Base-by-base conservation (phyloP, 2,797 vertebrate genomes). In the Spinus olivaceus region DNA sequence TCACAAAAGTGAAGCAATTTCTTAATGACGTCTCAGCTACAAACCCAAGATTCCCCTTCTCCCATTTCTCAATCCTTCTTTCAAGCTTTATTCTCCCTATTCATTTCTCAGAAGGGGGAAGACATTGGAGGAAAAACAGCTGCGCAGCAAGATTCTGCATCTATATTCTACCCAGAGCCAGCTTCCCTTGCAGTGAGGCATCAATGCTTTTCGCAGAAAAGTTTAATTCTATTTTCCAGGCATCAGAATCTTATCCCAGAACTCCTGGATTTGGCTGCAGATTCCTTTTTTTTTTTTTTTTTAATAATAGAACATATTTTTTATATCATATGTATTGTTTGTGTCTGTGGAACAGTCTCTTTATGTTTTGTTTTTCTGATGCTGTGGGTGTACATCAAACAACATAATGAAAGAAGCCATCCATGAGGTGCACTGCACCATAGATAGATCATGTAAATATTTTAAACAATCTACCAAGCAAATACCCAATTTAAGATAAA, bases 401-500 rank as follows among this genome's bases (percentile, higher is more conserved):
- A 94, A 49, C 44, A 12, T 81, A 91, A 94, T 53, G 80, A 90
- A 88, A 84, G 90, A 86, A 91, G 65, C 42, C 83, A 91, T 93
- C 67, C 82, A 91, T 41, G 72, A 90, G 79, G 88, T 92, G 50
- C 76, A 60, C 35, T 35, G 83, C 80, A 73, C 63, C 80, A 86
- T 8, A 86, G 73, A 95, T 32, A 88, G 53, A 83, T 80, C 86
- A 82, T 80, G 82, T 79, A 96, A 94, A 80, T 94, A 93, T 83
- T 96, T 94, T 80, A 93, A 76, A 96, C 35, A 10, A 95, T 33
- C 80, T 64, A 90, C 56, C 53, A 90, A 50, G 84, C 25, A 95
- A 92, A 22, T 59, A 92, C 78, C 74, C 66, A 50, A 89, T 93
- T 74, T 79, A 84, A 71, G 67, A 96, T 80, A 95, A 95, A 97